phyloP scores from a whole-genome alignment of 2,797 vertebrate genomes.

The Enteromius argenteus region DNA sequence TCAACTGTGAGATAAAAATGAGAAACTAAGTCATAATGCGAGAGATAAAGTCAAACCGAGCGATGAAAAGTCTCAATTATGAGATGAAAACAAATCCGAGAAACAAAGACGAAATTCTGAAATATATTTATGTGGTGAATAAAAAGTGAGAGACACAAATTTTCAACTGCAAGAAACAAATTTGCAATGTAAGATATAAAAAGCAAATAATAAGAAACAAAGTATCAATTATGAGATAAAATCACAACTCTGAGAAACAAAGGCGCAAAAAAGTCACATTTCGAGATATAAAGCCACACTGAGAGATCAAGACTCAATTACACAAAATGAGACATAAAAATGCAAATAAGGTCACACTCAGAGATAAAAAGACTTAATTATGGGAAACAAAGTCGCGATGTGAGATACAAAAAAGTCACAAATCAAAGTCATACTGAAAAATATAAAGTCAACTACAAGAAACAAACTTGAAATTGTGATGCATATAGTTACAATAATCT shows the following conservation, averaged over 20 bases:
- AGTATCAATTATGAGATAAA: background rate
- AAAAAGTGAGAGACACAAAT: too few relatives aligned
- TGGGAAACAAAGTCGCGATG: background rate
- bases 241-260: background rate
- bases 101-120: background rate
- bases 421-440: background rate
- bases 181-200: background rate
- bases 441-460: background rate
- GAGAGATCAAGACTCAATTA: background rate
- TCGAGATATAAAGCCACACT: background rate
- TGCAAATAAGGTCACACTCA: background rate
- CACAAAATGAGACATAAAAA: background rate
- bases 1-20: background rate
- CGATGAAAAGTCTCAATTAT: background rate
- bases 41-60: background rate
- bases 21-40: background rate
- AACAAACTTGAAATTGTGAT: background rate
- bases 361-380: background rate
- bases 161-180: background rate
- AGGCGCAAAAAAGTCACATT: background rate
- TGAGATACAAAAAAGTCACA: background rate
- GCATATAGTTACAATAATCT: background rate
- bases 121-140: background rate
- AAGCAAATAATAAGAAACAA: background rate
- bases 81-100: background rate